Percentiles rank a stretch among this genome's conserved stretches.
phyloP scores from a whole-genome alignment of 2,888 invertebrate genomes.

The Athalia rosae region DNA sequence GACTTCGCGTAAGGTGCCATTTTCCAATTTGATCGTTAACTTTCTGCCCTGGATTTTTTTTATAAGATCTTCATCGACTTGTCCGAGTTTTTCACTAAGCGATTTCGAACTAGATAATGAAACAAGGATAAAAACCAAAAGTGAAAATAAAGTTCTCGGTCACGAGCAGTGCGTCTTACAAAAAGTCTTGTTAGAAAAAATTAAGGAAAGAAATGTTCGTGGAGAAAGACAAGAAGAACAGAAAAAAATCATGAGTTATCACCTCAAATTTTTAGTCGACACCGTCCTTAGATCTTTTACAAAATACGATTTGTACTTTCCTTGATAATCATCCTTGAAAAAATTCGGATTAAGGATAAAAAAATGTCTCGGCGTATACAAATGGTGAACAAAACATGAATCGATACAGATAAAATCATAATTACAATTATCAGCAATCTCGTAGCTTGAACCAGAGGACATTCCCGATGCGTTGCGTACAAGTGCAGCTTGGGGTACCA shows the following conservation, averaged over 20 bases:
- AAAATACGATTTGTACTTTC: constrained; percentile 74
- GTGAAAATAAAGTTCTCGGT: too few species aligned
- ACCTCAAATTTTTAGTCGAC: constrained; percentile 67
- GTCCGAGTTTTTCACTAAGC: constrained; percentile 48
- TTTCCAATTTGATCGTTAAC: constrained; percentile 65
- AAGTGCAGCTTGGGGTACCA: constrained; percentile 78
- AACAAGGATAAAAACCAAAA: too few species aligned
- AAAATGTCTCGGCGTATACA: not conserved
- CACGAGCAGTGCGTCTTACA: too few species aligned
- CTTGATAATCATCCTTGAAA: constrained; percentile 74
- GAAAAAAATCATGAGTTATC: constrained; percentile 23
- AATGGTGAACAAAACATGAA: not conserved
- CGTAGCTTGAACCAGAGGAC: constrained; percentile 74
- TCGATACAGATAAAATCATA: constrained; percentile 42
- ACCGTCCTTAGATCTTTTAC: constrained; percentile 73
- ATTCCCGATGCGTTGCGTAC: constrained; percentile 75
- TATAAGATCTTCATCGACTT: constrained; percentile 55
- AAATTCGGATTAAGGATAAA: constrained; percentile 18
- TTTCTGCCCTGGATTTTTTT: constrained; percentile 58
- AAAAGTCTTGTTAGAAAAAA: too few species aligned
- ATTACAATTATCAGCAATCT: constrained; percentile 77
- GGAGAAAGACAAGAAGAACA: not conserved
- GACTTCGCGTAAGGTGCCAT: constrained; percentile 66
- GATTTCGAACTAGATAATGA: constrained; percentile 51
- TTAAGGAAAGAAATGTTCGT: too few species aligned